These are phyloP conservation scores for Agonum fuliginosum DNA, from an alignment of 2,888 invertebrate species.

Conservation along the genomic window DNA sequence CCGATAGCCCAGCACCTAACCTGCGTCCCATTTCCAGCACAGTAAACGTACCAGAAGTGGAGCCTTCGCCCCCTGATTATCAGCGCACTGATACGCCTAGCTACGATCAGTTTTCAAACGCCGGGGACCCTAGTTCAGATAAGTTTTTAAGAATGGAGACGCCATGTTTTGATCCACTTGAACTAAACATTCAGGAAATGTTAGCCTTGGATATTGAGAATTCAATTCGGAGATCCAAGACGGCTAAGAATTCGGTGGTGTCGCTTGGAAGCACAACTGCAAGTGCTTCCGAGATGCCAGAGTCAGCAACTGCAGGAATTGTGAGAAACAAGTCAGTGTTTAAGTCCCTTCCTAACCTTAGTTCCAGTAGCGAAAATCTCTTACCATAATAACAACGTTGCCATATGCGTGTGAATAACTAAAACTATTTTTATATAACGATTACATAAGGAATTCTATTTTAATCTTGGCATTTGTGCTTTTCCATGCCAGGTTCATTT, in stretches of 20 bases:
- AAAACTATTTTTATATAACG: constrained; percentile 59
- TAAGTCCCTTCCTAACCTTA: constrained; percentile 83
- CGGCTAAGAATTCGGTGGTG: constrained; percentile 59
- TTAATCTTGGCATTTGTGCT: constrained; percentile 57
- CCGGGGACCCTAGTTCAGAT: constrained; percentile 64
- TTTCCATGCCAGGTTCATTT: constrained; percentile 48
- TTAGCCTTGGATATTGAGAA: constrained; percentile 74
- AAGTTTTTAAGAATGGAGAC: constrained; percentile 61
- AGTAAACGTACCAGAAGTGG: constrained; percentile 43
- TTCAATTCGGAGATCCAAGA: constrained; percentile 66
- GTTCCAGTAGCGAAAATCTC: constrained; percentile 80
- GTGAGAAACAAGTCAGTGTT: constrained; percentile 72
- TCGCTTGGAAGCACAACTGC: constrained; percentile 54
- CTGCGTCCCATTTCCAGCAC: constrained; percentile 50
- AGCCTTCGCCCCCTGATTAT: constrained; percentile 34
- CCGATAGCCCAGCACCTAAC: constrained; percentile 14
- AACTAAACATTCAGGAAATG: constrained; percentile 72
- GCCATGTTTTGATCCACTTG: constrained; percentile 73
- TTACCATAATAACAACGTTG: constrained; percentile 71
- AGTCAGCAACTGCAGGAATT: constrained; percentile 61
- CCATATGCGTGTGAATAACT: constrained; percentile 60
- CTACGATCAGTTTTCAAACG: constrained; percentile 56
- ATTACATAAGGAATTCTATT: constrained; percentile 58
- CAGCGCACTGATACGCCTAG: constrained; percentile 54
- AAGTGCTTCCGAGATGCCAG: constrained; percentile 46